A percentile compares a stretch with the other conserved stretches of the same genome.
phyloP scores from a whole-genome alignment of 2,888 invertebrate species.

The Leptura quadrifasciata region DNA sequence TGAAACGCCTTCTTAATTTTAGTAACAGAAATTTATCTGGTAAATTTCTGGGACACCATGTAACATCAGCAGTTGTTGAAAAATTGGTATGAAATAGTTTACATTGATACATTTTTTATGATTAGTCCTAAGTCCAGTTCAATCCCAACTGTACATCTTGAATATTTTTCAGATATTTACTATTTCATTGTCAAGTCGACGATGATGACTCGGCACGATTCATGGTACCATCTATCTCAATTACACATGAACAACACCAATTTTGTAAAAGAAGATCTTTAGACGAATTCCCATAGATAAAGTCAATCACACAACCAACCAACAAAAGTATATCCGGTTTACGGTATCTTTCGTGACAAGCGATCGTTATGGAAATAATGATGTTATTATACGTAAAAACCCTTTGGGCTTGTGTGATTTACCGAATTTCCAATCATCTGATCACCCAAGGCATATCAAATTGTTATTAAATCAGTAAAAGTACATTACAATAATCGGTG shows the following conservation, averaged over 20 bases:
- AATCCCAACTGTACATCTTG: neutral
- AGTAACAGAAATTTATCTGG: no score
- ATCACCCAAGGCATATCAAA: constrained; percentile 29
- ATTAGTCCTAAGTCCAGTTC: neutral
- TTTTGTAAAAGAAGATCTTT: constrained; percentile 15
- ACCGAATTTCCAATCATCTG: constrained; percentile 37
- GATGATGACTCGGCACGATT: constrained; percentile 17
- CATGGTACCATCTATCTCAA: constrained; percentile 6
- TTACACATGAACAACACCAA: constrained; percentile 8
- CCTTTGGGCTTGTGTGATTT: constrained; percentile 36
- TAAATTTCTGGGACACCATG: no score
- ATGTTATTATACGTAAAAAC: constrained; percentile 52
- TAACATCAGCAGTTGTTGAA: no score
- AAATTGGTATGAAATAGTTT: neutral
- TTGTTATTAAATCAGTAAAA: constrained; percentile 34
- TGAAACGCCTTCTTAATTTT: no score
- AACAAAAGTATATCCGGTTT: constrained; percentile 51
- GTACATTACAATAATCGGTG: neutral
- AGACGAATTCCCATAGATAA: constrained; percentile 41
- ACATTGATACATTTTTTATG: neutral
- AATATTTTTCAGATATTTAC: constrained; percentile 5
- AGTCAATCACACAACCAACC: constrained; percentile 33
- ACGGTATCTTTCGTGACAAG: constrained; percentile 58
- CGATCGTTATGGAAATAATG: constrained; percentile 57
- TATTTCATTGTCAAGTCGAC: constrained; percentile 12